phyloP scores from a whole-genome alignment of 64 coral and sea anemone genomes.

The Actinia equina region DNA sequence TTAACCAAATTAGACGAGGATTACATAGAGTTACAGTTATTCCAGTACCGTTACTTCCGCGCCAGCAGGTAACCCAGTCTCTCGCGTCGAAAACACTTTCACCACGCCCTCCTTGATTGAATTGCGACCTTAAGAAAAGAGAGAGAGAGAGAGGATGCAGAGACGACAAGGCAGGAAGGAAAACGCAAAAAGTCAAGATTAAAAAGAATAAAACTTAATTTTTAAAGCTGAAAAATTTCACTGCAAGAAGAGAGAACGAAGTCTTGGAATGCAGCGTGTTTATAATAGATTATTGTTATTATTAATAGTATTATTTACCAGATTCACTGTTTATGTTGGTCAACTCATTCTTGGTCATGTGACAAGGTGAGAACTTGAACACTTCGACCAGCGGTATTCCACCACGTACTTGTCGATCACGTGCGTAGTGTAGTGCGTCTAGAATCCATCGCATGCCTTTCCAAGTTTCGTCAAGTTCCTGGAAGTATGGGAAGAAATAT shows the following conservation, averaged over 20 bases:
- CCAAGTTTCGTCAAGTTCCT: slow-evolving; percentile 98
- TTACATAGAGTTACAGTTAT: not conserved
- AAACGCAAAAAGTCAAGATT: not conserved
- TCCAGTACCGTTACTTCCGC: slow-evolving; percentile 81
- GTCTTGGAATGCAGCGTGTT: not conserved
- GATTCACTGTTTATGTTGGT: not conserved
- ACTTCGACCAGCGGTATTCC: slow-evolving; percentile 98
- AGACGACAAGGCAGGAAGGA: not conserved
- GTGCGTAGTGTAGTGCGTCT: slow-evolving; percentile 86
- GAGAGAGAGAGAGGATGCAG: not conserved
- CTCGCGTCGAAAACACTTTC: slow-evolving; percentile 80
- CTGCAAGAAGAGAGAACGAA: not conserved
- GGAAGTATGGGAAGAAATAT: not conserved
- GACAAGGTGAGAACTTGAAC: slow-evolving; percentile 61
- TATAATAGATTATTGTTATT: not conserved
- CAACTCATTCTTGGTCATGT: slow-evolving; percentile 22
- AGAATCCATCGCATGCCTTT: slow-evolving; percentile 99
- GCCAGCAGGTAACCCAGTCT: slow-evolving; percentile 82
- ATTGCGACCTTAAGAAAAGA: slow-evolving; percentile 10
- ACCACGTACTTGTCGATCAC: slow-evolving; percentile 89
- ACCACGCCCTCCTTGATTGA: slow-evolving; percentile 39
- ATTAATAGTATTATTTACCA: not conserved
- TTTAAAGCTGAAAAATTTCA: not conserved
- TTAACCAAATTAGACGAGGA: not conserved
- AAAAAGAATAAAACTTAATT: not conserved